These are phyloP conservation scores for Brachymystax lenok DNA, from an alignment of 2,797 vertebrate genomes.

Conservation along the genomic window DNA sequence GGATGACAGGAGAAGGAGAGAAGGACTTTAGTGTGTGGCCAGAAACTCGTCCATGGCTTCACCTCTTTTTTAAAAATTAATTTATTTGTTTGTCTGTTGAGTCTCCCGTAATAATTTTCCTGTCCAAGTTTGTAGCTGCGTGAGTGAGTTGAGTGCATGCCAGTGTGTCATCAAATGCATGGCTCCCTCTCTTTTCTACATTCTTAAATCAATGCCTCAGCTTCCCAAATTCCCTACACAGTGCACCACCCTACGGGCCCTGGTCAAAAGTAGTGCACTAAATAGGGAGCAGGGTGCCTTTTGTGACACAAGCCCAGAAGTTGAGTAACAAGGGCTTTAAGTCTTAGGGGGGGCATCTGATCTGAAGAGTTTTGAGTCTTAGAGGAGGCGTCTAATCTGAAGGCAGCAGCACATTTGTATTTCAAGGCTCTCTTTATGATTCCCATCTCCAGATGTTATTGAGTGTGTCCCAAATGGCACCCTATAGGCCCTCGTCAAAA, in stretches of 20 bases:
- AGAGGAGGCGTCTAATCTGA: neutral
- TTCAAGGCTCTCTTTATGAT: no score
- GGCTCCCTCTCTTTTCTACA: neutral
- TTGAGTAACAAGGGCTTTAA: neutral
- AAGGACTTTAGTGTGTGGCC: conserved; percentile 11
- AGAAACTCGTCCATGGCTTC: conserved; percentile 1
- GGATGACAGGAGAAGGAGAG: conserved; percentile 6
- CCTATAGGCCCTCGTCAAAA: no score
- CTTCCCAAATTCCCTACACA: neutral
- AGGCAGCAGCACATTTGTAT: no score
- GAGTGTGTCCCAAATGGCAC: no score
- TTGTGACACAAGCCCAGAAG: neutral
- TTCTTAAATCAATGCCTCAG: neutral
- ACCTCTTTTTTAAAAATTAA: neutral
- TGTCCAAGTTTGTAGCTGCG: neutral
- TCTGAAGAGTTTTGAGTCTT: neutral
- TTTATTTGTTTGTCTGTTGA: conserved; percentile 8
- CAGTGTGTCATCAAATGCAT: neutral
- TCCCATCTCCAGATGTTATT: conserved; percentile 25
- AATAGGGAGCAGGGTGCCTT: neutral
- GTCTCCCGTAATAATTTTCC: conserved; percentile 11
- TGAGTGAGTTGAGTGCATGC: neutral
- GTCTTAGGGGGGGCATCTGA: conserved; percentile 1
- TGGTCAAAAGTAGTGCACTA: neutral
- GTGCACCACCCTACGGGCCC: no score